Base-by-base conservation (phyloP, 2,797 vertebrate species). In the Antennarius maculatus region DNA sequence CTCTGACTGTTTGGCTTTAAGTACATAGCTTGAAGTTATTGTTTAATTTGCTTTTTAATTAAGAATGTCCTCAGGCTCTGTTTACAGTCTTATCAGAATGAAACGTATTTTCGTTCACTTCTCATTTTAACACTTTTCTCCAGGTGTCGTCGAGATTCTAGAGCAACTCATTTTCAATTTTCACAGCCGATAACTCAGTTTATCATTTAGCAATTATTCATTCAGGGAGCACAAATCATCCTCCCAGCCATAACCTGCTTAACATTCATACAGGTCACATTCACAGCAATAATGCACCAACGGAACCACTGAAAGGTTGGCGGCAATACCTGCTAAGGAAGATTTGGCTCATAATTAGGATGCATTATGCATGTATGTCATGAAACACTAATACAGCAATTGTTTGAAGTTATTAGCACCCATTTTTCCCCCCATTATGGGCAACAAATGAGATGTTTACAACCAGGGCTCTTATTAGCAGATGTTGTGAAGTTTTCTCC, bases 261-360 rank as follows among this genome's bases (percentile, higher is more conserved):
- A 72, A 73, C 69, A 79, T 82, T 77, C 63, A 77, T 37, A 48
- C 62, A 74, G 57, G 69, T 71, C 69, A 76, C 51, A 67, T 58
- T 71, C 50, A 69, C 37, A 56, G 66, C 46, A 54, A 60, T 11
- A n/a, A 14, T 18, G 50, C 56, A 23, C 52, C 51, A 67, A 76
- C 51, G 10, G 23, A 72, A 57, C 16, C 10, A 6, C 42, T 15
- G 42, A 43, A 15, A 13, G 42, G 42, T 43, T 15, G 42, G 3
- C 31, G 31, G 31, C 31, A 6, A 8, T 34, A 34, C 1, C 31
- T 34, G 31, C 31, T 34, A 8, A 41, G 39, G 42, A 15, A 14
- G 42, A 43, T 43, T 43, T 43, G 42, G 50, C 45, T 14, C 39
- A 56, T 49, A 58, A 43, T 48, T 52, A 50, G 65, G 29, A 51